Percentiles rank a stretch among this genome's conserved stretches.
These are phyloP conservation scores for Drosophila kepulauana DNA, from an alignment of 1,140 invertebrate genomes.

Conservation along the genomic window DNA sequence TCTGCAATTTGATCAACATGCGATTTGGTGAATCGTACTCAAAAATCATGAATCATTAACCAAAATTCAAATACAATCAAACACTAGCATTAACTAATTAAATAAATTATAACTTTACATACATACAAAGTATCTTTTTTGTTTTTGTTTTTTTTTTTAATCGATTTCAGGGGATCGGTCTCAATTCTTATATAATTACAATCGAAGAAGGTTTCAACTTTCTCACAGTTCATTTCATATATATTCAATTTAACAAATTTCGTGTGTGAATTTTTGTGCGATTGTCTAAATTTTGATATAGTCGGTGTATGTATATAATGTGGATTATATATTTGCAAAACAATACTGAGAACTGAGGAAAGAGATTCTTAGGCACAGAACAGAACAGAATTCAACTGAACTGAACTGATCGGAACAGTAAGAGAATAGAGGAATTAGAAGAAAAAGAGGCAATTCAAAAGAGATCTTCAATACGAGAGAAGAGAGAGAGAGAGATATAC, in stretches of 20 bases:
- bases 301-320: slow-evolving; percentile 77
- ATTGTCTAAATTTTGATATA: slow-evolving; percentile 59
- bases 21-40: slow-evolving; percentile 57
- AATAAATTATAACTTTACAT: slow-evolving; percentile 68
- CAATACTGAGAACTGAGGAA: slow-evolving; percentile 55
- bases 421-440: slow-evolving; percentile 43
- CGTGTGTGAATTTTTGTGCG: slow-evolving; percentile 76
- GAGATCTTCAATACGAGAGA: slow-evolving; percentile 29
- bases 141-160: slow-evolving; percentile 6
- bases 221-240: slow-evolving; percentile 43
- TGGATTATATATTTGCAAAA: slow-evolving; percentile 66
- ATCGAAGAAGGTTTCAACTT: slow-evolving; percentile 45
- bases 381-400: too few relatives aligned
- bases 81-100: slow-evolving; percentile 56
- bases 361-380: slow-evolving; percentile 25
- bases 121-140: slow-evolving; percentile 64
- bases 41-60: slow-evolving; percentile 37
- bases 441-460: slow-evolving; percentile 64
- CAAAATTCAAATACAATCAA: slow-evolving; percentile 37
- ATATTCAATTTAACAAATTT: slow-evolving; percentile 53
- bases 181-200: slow-evolving; percentile 61
- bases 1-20: slow-evolving; percentile 66
- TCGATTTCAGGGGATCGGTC: slow-evolving; percentile 25
- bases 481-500: too few relatives aligned
- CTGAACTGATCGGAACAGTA: slow-evolving; percentile 25